Conservation (phyloP, 2,113 vertebrate genomes). For the Sander vitreus region DNA sequence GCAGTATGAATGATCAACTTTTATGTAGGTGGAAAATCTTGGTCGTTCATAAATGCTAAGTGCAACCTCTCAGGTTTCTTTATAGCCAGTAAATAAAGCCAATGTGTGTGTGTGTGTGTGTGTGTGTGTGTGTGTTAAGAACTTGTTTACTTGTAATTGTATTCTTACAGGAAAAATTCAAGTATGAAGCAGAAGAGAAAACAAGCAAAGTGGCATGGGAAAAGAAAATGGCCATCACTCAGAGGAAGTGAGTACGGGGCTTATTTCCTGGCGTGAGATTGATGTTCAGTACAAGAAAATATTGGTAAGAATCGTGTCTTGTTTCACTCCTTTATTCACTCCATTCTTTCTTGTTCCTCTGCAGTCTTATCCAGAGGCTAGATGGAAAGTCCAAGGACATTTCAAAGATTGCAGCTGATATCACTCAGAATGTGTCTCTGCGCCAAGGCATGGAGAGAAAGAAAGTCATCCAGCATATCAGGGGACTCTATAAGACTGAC, state of each 20-base stretch:
- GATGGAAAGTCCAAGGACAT: constrained; percentile 96
- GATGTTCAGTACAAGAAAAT: not conserved
- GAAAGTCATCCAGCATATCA: constrained; percentile 97
- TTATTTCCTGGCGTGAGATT: not conserved
- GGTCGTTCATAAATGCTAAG: not conserved
- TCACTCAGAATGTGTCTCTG: constrained; percentile 96
- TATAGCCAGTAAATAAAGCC: not conserved
- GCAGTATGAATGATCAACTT: constrained; percentile 3
- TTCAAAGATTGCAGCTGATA: constrained; percentile 96
- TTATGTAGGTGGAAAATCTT: not conserved
- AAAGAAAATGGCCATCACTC: constrained; percentile 91
- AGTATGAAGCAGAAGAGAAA: constrained; percentile 91
- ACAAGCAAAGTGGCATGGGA: constrained; percentile 93
- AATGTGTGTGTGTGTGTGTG: not conserved
- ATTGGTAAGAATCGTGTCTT: not conserved
- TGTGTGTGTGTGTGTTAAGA: not conserved
- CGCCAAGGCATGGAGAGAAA: constrained; percentile 97
- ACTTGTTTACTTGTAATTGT: not conserved
- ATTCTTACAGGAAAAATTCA: constrained; percentile 90
- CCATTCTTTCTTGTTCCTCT: constrained; percentile 1
- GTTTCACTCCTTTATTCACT: not conserved
- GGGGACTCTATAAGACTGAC: constrained; percentile 94
- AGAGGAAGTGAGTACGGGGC: constrained; percentile 87
- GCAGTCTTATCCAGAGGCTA: constrained; percentile 95
- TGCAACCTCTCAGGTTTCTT: not conserved